phyloP scores from a whole-genome alignment of 2,888 invertebrate species.

The Lochmaea crataegi region DNA sequence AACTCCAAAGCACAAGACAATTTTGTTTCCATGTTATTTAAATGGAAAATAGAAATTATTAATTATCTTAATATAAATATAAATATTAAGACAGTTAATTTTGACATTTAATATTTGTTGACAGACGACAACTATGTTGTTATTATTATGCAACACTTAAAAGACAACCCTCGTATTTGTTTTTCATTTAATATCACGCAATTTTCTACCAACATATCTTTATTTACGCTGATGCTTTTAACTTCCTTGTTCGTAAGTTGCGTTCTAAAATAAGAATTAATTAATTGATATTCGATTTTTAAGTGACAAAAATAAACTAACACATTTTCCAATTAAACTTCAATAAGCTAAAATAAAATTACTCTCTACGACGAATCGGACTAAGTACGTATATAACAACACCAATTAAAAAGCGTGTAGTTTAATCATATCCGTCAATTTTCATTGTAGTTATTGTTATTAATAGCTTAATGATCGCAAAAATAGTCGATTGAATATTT shows the following conservation, averaged over 20 bases:
- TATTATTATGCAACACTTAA: no score
- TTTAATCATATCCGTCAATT: neutral
- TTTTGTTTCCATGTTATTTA: no score
- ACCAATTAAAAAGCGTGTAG: neutral
- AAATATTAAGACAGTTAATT: no score
- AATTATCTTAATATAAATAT: no score
- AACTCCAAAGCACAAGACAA: no score
- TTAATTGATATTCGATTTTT: neutral
- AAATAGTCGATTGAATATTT: neutral
- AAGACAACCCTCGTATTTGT: no score
- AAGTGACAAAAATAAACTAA: neutral
- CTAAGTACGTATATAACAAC: neutral
- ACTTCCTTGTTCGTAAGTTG: neutral
- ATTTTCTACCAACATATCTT: no score
- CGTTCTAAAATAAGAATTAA: neutral
- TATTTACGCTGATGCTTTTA: neutral
- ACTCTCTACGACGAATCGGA: neutral
- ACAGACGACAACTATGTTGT: no score
- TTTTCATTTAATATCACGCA: no score
- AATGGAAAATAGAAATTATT: no score
- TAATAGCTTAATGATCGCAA: conserved; percentile 1
- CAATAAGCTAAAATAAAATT: neutral
- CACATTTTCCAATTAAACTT: neutral
- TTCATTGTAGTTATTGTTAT: neutral
- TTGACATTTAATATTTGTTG: no score